Base-by-base conservation (phyloP, 2,888 invertebrate genomes). In the Scaptomyza cyrtandrae region DNA sequence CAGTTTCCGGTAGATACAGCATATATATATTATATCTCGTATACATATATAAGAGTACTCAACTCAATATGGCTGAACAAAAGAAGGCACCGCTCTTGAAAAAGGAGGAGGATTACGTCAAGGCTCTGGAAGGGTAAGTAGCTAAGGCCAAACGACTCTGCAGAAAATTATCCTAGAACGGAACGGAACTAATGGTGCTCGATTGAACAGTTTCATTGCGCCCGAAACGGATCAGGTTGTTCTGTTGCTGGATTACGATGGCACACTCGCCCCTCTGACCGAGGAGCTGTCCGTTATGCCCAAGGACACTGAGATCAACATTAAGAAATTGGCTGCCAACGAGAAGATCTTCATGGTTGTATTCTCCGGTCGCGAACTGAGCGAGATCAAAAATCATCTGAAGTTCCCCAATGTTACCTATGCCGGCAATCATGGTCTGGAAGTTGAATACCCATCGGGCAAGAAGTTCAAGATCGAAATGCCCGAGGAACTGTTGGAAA, bases 391-490 rank as follows among this genome's bases (percentile, higher is more conserved):
- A 90, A 93, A 94, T 70, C 96, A 96, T 94, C 94, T 94, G 85
- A 92, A 92, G 81, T 79, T 91, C 72, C 91, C 92, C 72, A 91
- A 90, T 85, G 94, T 96, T 14, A 96, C 96, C 6, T 96, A 96
- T 86, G 96, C 96, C 50, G 96, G 96, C 43, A 96, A 95, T 87
- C 96, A 96, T 83, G 96, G 96, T 35, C 91, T 96, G 60, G 96
- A 96, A 91, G 96, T 96, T 72, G 91, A 95, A 43, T 96, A 96
- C 91, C 95, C 96, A 1, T 96, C 96, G 80, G 95, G 95, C 37
- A 95, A 95, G 78, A 95, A 94, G 89, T 96, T 96, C 91, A 94
- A 95, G 46, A 95, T 96, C 90, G 95, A 95, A 37, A 95, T 96
- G 95, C 95, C 96, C 2, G 93, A 94, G 11, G 95, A 95, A 80